phyloP scores from a whole-genome alignment of 2,113 vertebrate species.

The Natator depressus region DNA sequence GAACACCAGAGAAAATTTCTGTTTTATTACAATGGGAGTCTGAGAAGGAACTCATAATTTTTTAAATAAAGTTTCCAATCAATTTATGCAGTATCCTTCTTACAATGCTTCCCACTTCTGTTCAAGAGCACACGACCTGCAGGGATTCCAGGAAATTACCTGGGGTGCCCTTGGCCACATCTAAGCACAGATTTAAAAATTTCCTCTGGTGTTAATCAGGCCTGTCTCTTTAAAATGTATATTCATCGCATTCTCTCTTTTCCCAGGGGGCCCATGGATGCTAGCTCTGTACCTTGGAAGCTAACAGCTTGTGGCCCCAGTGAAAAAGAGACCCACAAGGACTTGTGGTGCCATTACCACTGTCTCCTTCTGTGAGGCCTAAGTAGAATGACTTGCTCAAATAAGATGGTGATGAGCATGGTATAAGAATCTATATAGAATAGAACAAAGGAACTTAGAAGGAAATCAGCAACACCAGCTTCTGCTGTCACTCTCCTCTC shows the following conservation, averaged over 20 bases:
- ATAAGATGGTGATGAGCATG: neutral
- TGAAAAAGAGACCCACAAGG: neutral
- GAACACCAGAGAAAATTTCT: neutral
- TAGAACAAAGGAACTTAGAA: neutral
- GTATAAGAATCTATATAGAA: neutral
- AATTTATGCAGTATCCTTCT: accelerated
- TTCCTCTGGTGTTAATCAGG: neutral
- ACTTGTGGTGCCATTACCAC: accelerated
- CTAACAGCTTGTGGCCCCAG: accelerated
- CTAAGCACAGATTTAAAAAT: neutral
- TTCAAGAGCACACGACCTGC: neutral
- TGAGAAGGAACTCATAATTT: neutral
- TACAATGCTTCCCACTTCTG: neutral
- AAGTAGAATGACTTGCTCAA: neutral
- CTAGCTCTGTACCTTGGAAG: neutral
- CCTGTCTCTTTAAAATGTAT: neutral
- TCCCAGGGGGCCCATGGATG: neutral
- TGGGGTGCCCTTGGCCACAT: neutral
- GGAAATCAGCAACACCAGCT: neutral
- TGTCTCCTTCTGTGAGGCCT: neutral
- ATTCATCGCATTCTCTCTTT: neutral
- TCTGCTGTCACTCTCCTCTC: neutral
- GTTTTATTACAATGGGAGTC: neutral
- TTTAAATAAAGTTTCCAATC: neutral
- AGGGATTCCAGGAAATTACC: neutral